phyloP scores from a whole-genome alignment of 2,797 vertebrate species.

The Typhlichthys subterraneus region DNA sequence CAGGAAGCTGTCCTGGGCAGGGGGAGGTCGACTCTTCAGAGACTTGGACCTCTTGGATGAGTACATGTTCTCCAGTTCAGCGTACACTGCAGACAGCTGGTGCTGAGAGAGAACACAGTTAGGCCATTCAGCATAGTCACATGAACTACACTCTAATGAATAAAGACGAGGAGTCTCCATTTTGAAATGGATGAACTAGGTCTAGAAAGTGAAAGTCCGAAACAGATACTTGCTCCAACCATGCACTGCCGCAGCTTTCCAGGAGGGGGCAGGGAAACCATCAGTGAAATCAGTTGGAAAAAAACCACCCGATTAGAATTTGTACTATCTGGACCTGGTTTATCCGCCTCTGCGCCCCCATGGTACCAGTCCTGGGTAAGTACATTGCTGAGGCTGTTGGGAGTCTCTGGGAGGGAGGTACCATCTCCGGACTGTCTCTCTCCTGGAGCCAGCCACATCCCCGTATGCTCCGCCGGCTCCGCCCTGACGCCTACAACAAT shows the following conservation, averaged over 20 bases:
- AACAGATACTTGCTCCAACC: too few species aligned
- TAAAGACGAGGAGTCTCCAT: not conserved
- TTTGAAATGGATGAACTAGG: not conserved
- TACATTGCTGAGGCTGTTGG: constrained; percentile 97
- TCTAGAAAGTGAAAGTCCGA: too few species aligned
- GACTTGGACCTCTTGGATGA: constrained; percentile 84
- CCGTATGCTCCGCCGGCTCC: constrained; percentile 83
- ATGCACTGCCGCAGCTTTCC: too few species aligned
- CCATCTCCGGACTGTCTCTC: constrained; percentile 96
- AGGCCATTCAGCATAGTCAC: constrained; percentile 32
- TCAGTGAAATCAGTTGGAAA: too few species aligned
- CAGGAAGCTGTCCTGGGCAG: constrained; percentile 74
- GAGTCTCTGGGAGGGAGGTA: constrained; percentile 94
- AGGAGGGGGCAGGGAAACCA: too few species aligned
- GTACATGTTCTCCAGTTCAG: constrained; percentile 92
- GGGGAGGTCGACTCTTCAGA: constrained; percentile 82
- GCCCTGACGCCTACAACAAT: constrained; percentile 61
- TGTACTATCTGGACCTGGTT: too few species aligned
- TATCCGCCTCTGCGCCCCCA: not conserved
- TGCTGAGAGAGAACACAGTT: constrained; percentile 34
- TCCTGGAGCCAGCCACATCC: constrained; percentile 87
- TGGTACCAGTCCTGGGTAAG: constrained; percentile 32
- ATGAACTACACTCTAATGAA: not conserved
- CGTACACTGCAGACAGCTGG: constrained; percentile 93
- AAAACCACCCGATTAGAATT: too few species aligned